Evolutionary conservation across 2,797 vertebrate species (phyloP).

Genomic region (Hydrocynus forskahlii): DNA sequence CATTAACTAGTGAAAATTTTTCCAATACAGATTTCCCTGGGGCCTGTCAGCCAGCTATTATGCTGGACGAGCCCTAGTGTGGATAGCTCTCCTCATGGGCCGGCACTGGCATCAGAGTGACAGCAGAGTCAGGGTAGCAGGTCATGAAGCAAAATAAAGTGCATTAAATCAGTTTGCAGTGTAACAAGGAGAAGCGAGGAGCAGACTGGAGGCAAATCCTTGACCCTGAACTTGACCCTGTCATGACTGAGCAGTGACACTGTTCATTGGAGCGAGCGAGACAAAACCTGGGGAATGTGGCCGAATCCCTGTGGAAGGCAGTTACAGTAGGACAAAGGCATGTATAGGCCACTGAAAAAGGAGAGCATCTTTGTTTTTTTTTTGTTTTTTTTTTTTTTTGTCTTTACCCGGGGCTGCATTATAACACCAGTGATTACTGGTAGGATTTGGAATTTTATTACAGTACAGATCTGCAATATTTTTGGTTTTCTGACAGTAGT

Average conservation of each 20-base stretch:
- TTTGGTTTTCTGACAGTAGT: too few relatives aligned
- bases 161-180: neutral
- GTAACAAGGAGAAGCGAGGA: neutral
- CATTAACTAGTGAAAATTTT: too few relatives aligned
- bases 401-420: neutral
- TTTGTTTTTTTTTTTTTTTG: neutral
- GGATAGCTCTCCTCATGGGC: neutral
- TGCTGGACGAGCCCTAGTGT: neutral
- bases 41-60: neutral
- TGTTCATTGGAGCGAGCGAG: constrained; percentile 21
- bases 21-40: too few relatives aligned
- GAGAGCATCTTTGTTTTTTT: too few relatives aligned
- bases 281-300: neutral
- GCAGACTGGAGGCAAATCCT: neutral
- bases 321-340: neutral
- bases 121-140: neutral
- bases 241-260: constrained; percentile 6
- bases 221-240: constrained; percentile 28
- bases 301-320: neutral
- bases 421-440: neutral
- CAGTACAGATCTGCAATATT: too few relatives aligned
- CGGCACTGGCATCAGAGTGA: neutral
- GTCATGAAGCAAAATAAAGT: neutral
- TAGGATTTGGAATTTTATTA: neutral
- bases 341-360: neutral